A percentile compares a stretch with the other conserved stretches of the same genome.
phyloP scores from a whole-genome alignment of 2,888 invertebrate genomes.

The Clusia tigrina region DNA sequence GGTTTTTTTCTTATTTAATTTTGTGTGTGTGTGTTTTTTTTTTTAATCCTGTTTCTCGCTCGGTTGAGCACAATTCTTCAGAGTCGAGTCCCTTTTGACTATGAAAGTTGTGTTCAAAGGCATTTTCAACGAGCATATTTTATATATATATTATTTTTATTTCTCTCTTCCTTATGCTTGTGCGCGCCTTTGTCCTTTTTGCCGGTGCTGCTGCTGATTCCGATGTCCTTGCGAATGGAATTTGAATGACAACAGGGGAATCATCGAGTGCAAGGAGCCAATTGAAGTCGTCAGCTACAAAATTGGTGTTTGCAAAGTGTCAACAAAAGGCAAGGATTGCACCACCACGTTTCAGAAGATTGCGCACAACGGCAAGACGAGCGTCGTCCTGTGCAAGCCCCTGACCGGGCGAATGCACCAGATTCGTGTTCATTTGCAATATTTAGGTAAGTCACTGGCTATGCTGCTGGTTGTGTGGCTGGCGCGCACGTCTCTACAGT shows the following conservation, averaged over 20 bases:
- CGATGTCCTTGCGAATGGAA: background rate
- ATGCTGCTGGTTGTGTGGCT: too few species aligned
- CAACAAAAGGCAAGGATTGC: conserved; percentile 91
- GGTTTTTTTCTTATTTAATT: background rate
- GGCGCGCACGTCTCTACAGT: too few species aligned
- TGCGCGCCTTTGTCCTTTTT: background rate
- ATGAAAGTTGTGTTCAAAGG: background rate
- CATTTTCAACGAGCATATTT: conserved; percentile 1
- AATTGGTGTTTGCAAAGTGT: conserved; percentile 95
- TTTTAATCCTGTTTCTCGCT: conserved; percentile 18
- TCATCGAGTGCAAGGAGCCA: conserved; percentile 86
- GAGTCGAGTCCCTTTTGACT: conserved; percentile 4
- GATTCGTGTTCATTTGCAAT: conserved; percentile 97
- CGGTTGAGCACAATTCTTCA: conserved; percentile 17
- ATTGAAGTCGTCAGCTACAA: conserved; percentile 94
- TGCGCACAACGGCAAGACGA: conserved; percentile 87
- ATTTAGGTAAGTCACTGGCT: conserved; percentile 82
- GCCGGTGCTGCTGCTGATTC: background rate
- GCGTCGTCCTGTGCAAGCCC: conserved; percentile 93
- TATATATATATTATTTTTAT: conserved; percentile 9
- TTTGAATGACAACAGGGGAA: conserved; percentile 67
- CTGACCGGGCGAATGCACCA: conserved; percentile 99
- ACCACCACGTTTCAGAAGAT: conserved; percentile 89
- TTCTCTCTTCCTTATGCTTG: conserved; percentile 7
- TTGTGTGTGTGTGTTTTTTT: too few species aligned